Conservation (phyloP, 2,888 invertebrate species). For the Prostheceraeus crozeri region DNA sequence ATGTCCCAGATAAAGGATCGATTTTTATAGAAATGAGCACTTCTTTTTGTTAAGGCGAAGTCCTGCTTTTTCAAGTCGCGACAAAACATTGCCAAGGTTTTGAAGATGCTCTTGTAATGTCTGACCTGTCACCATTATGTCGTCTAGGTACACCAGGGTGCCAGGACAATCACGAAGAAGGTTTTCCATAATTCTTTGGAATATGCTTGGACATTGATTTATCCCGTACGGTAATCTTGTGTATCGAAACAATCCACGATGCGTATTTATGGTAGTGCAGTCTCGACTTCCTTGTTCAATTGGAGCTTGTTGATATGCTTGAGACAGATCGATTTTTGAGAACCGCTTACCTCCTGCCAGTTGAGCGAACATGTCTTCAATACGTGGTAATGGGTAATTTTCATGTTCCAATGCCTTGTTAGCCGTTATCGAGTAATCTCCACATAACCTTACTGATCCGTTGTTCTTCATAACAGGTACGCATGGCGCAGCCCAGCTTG, state of each 20-base stretch:
- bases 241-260: background rate
- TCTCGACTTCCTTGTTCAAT: slow-evolving; percentile 5
- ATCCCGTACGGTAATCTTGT: slow-evolving; percentile 14
- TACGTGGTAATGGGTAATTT: slow-evolving; percentile 7
- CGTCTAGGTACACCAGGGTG: slow-evolving; percentile 28
- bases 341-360: slow-evolving; percentile 23
- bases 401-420: slow-evolving; percentile 5
- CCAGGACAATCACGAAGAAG: slow-evolving; percentile 17
- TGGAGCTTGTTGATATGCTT: slow-evolving; percentile 14
- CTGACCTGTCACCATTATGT: slow-evolving; percentile 32
- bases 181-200: slow-evolving; percentile 24
- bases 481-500: background rate
- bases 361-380: slow-evolving; percentile 19
- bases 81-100: slow-evolving; percentile 30
- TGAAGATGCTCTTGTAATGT: slow-evolving; percentile 22
- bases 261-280: slow-evolving; percentile 14
- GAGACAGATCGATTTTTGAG: slow-evolving; percentile 19
- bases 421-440: slow-evolving; percentile 5
- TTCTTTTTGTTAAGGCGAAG: slow-evolving; percentile 5
- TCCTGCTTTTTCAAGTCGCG: background rate
- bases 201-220: background rate
- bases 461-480: slow-evolving; percentile 14
- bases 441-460: background rate
- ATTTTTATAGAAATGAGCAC: slow-evolving; percentile 20
- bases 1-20: slow-evolving; percentile 30